Percentiles rank a stretch among this genome's conserved stretches.
Evolutionary conservation across 2,797 vertebrate genomes (phyloP).

Genomic region (Acanthopagrus latus): DNA sequence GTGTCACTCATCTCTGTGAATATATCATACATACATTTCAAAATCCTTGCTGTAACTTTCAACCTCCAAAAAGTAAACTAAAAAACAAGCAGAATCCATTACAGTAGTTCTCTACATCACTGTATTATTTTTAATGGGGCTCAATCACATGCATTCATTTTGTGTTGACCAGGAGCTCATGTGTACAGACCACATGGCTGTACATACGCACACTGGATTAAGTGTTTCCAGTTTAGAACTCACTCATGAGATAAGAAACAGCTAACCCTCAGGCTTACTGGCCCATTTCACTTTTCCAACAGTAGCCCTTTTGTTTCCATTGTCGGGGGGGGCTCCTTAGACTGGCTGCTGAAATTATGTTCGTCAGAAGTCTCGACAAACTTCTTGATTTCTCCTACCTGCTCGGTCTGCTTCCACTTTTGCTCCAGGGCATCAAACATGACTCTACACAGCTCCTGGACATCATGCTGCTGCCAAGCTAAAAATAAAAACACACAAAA

Average conservation of each 20-base stretch:
- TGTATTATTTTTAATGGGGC: constrained; percentile 4
- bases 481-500: constrained; percentile 53
- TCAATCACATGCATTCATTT: constrained; percentile 44
- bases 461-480: constrained; percentile 99
- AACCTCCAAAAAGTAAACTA: not conserved
- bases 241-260: constrained; percentile 58
- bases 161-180: constrained; percentile 34
- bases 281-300: constrained; percentile 56
- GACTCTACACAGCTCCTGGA: constrained; percentile 98
- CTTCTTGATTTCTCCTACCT: constrained; percentile 84
- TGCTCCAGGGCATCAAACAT: constrained; percentile 99
- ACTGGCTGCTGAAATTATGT: constrained; percentile 40
- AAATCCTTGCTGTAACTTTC: not conserved
- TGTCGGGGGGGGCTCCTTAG: not conserved
- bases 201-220: constrained; percentile 40
- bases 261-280: constrained; percentile 54
- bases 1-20: no score
- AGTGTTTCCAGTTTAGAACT: constrained; percentile 61
- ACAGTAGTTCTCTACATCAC: not conserved
- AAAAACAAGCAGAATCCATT: not conserved
- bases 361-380: constrained; percentile 35
- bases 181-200: constrained; percentile 47
- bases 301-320: constrained; percentile 73
- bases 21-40: not conserved
- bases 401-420: constrained; percentile 99